A percentile compares a stretch with the other conserved stretches of the same genome.
Evolutionary conservation across 1,140 invertebrate species (phyloP).

Genomic region (Ostrea edulis): DNA sequence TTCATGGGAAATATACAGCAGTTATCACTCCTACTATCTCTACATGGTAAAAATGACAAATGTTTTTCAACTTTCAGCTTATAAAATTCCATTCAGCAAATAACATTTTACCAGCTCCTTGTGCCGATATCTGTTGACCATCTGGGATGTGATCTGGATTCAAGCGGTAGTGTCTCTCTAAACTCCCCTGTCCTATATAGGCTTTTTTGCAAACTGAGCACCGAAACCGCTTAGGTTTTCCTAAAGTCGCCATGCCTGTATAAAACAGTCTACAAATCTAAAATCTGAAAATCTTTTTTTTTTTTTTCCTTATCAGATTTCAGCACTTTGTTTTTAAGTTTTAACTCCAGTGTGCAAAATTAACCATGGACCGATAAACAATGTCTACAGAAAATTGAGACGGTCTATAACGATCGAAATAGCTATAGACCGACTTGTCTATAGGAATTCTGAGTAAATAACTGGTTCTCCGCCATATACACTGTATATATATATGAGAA

Average conservation of each 20-base stretch:
- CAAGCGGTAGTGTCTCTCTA: slow-evolving; percentile 83
- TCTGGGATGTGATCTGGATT: slow-evolving; percentile 83
- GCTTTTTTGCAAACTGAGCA: slow-evolving; percentile 78
- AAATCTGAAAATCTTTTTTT: neutral
- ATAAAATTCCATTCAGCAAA: neutral
- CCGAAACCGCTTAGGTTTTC: slow-evolving; percentile 75
- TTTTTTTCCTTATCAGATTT: neutral
- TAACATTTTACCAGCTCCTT: slow-evolving; percentile 13
- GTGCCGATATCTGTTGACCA: slow-evolving; percentile 21
- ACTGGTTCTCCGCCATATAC: no score
- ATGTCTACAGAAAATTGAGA: no score
- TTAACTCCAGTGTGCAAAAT: no score
- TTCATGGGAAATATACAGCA: no score
- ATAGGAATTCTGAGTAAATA: no score
- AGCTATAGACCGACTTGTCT: no score
- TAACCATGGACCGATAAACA: no score
- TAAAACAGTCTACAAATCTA: neutral
- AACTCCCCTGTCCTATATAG: slow-evolving; percentile 78
- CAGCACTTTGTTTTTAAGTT: neutral
- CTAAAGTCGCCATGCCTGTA: slow-evolving; percentile 62
- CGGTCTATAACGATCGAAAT: no score
- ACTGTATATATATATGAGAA: no score
- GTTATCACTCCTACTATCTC: no score
- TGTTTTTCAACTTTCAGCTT: no score
- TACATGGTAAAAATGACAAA: no score